A percentile compares a stretch with the other conserved stretches of the same genome.
Evolutionary conservation across 2,888 invertebrate species (phyloP).

Genomic region (Shargacucullia verbasci): DNA sequence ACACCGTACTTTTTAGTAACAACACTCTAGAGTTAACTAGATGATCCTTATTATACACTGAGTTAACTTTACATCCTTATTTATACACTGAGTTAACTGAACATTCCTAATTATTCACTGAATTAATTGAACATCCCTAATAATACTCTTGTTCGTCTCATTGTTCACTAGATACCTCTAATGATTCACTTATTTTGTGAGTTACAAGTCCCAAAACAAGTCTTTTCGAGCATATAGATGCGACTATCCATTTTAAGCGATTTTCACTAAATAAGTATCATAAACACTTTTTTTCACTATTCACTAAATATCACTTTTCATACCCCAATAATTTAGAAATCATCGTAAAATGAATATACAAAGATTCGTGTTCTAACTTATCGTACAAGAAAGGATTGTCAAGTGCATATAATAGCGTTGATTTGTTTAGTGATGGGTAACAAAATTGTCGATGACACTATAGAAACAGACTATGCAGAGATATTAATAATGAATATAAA

Average conservation of each 20-base stretch:
- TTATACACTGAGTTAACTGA: conserved; percentile 5
- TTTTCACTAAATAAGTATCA: too few relatives aligned
- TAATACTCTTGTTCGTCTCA: too few relatives aligned
- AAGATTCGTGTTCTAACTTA: conserved; percentile 14
- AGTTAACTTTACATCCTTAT: not conserved
- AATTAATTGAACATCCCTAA: not conserved
- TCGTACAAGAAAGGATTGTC: conserved; percentile 27
- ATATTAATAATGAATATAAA: not conserved
- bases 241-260: not conserved
- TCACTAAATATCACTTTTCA: not conserved
- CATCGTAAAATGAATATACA: not conserved
- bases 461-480: conserved; percentile 3
- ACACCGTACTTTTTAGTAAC: conserved; percentile 31
- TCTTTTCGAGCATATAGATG: not conserved
- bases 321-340: not conserved
- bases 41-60: not conserved
- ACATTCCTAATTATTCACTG: not conserved
- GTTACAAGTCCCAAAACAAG: not conserved
- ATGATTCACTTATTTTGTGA: not conserved
- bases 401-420: conserved; percentile 64
- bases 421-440: conserved; percentile 64
- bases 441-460: conserved; percentile 40
- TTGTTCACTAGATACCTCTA: too few relatives aligned
- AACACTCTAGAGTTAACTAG: conserved; percentile 24
- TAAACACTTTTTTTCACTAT: too few relatives aligned